Evolutionary conservation across 2,113 vertebrate genomes (phyloP).

Genomic region (Diadophis punctatus): DNA sequence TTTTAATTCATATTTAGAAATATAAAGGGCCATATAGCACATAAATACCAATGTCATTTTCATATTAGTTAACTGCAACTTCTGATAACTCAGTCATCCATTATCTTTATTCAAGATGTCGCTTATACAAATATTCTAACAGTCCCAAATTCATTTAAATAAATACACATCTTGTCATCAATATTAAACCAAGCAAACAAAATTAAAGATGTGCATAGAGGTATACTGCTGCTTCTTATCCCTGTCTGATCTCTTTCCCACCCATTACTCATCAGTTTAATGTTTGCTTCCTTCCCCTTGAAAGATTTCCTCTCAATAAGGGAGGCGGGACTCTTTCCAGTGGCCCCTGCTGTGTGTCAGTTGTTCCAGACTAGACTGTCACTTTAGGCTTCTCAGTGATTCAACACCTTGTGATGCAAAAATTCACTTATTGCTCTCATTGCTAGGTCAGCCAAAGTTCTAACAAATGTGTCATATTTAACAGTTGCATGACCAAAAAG

Average conservation of each 20-base stretch:
- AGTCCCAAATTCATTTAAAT: not conserved
- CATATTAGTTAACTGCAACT: not conserved
- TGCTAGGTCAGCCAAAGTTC: conserved; percentile 31
- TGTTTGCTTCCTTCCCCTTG: conserved; percentile 52
- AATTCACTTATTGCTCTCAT: conserved; percentile 28
- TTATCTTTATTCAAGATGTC: not conserved
- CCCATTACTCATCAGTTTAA: conserved; percentile 44
- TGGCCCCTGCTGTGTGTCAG: conserved; percentile 52
- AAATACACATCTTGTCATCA: not conserved
- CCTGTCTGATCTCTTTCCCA: conserved; percentile 2
- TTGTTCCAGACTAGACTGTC: conserved; percentile 43
- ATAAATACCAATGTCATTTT: not conserved
- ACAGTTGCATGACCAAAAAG: conserved; percentile 17
- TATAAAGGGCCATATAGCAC: not conserved
- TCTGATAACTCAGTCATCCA: not conserved
- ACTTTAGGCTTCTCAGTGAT: conserved; percentile 37
- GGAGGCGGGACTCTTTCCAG: conserved; percentile 45
- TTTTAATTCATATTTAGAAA: not conserved
- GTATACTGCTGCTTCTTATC: conserved; percentile 27
- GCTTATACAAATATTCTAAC: not conserved
- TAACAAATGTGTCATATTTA: not conserved
- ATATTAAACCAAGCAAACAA: conserved; percentile 27
- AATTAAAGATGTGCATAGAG: conserved; percentile 34
- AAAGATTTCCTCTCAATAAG: conserved; percentile 51
- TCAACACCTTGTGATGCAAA: conserved; percentile 29